phyloP scores from a whole-genome alignment of 2,797 vertebrate species.

The Hemitrygon akajei region DNA sequence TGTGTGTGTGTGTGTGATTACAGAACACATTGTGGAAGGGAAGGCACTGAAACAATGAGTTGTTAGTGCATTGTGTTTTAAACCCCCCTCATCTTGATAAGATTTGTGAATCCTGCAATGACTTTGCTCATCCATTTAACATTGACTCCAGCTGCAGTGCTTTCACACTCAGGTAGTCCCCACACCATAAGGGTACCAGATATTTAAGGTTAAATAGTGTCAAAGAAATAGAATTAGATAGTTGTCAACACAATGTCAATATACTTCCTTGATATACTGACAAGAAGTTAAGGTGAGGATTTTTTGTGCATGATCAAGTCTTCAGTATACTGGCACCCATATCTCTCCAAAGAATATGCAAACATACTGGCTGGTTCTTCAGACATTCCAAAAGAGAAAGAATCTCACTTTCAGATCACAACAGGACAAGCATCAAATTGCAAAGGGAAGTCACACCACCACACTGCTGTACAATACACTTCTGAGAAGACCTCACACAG shows the following conservation, averaged over 20 bases:
- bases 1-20: too few species aligned
- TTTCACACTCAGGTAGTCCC: not conserved
- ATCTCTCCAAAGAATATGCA: not conserved
- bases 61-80: not conserved
- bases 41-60: not conserved
- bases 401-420: not conserved
- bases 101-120: not conserved
- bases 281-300: conserved; percentile 28
- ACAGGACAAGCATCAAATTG: conserved; percentile 17
- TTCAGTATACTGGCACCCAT: conserved; percentile 35
- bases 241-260: conserved; percentile 31
- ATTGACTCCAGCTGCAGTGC: not conserved
- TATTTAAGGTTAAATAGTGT: conserved; percentile 36
- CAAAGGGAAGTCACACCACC: conserved; percentile 7
- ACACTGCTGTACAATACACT: not conserved
- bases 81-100: not conserved
- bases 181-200: not conserved
- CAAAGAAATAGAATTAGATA: conserved; percentile 13
- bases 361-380: conserved; percentile 12
- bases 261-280: conserved; percentile 35
- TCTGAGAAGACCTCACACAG: conserved; percentile 18
- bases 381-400: conserved; percentile 24
- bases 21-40: too few species aligned
- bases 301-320: conserved; percentile 20
- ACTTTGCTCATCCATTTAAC: not conserved